Conservation (phyloP, 2,113 vertebrate species). For the Addax nasomaculatus region DNA sequence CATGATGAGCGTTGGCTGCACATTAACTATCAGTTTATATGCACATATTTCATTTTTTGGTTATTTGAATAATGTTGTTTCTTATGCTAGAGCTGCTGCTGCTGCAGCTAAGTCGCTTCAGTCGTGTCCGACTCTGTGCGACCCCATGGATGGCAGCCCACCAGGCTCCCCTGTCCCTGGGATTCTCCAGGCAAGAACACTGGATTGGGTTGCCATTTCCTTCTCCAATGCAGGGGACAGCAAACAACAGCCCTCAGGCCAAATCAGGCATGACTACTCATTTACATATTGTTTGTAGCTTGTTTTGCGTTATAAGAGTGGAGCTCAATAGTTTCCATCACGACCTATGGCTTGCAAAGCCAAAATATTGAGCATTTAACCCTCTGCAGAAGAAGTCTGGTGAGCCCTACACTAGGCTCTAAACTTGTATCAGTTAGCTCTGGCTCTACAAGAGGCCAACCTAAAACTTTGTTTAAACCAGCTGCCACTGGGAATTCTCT, state of each 20-base stretch:
- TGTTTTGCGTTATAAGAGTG: background rate
- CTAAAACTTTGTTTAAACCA: background rate
- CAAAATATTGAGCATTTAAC: background rate
- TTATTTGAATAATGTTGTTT: background rate
- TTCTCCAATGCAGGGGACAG: background rate
- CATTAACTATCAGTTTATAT: background rate
- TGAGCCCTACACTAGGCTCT: background rate
- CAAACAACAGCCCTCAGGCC: background rate
- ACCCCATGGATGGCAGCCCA: too few species aligned
- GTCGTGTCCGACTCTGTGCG: too few species aligned
- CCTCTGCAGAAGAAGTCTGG: background rate
- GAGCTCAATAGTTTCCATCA: background rate
- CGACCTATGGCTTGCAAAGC: background rate
- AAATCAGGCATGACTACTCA: background rate
- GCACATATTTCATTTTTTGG: background rate
- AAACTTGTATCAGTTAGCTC: background rate
- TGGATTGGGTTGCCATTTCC: too few species aligned
- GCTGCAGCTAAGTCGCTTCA: too few species aligned
- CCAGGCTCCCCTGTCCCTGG: too few species aligned
- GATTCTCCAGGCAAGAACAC: too few species aligned
- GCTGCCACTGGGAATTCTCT: background rate
- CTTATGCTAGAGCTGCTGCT: background rate
- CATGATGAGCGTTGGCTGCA: background rate
- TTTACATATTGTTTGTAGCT: background rate
- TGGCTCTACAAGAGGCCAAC: background rate